phyloP scores from a whole-genome alignment of 2,113 vertebrate species.

The Gopherus evgoodei region DNA sequence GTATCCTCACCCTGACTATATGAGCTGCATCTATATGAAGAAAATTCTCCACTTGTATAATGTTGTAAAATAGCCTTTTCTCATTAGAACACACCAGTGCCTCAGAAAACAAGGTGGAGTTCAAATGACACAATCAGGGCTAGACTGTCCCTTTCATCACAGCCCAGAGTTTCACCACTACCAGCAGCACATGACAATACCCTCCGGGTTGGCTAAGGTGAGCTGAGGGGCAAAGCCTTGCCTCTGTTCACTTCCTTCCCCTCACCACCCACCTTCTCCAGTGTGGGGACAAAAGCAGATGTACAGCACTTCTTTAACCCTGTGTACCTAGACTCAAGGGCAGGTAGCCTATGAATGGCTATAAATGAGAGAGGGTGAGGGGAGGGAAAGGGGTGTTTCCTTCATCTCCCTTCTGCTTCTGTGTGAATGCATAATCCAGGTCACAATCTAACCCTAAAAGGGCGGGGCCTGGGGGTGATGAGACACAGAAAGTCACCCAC shows the following conservation, averaged over 20 bases:
- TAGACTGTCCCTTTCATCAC: background rate
- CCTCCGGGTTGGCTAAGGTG: background rate
- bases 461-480: accelerated
- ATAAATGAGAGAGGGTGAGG: background rate
- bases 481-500: background rate
- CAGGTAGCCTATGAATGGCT: background rate
- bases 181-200: background rate
- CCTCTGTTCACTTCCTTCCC: background rate
- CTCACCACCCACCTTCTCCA: background rate
- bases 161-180: accelerated
- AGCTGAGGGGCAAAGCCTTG: background rate
- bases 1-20: too few relatives aligned
- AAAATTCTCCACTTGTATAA: background rate
- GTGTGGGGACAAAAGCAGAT: background rate
- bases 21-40: background rate
- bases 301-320: background rate
- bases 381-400: background rate
- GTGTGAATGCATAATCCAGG: background rate
- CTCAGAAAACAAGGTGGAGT: background rate
- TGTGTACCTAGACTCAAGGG: background rate
- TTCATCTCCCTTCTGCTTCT: background rate
- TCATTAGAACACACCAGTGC: background rate
- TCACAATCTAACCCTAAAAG: background rate
- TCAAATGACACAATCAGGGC: accelerated
- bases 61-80: background rate